These are phyloP conservation scores for Mesorhabditis spiculigera DNA, from an alignment of 2,888 invertebrate species.

Conservation along the genomic window DNA sequence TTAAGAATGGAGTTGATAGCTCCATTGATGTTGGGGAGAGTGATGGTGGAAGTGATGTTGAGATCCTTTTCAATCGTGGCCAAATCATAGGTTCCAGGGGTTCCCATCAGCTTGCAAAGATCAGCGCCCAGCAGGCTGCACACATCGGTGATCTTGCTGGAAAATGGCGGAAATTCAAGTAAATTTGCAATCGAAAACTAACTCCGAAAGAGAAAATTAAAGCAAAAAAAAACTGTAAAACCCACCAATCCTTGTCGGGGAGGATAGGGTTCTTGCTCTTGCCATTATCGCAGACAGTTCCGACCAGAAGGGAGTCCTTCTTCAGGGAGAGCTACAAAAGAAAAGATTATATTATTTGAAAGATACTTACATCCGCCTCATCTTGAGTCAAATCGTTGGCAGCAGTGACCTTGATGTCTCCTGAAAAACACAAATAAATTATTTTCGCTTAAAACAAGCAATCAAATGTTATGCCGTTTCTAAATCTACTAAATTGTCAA, in stretches of 20 bases:
- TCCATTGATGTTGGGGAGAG: constrained; percentile 13
- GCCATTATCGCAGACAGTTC: constrained; percentile 25
- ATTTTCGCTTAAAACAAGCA: constrained; percentile 16
- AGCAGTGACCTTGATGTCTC: not conserved
- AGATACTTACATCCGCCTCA: not conserved
- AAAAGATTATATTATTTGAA: not conserved
- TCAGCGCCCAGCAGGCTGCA: constrained; percentile 6
- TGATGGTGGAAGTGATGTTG: constrained; percentile 19
- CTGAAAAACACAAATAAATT: constrained; percentile 10
- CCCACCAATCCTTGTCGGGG: constrained; percentile 23
- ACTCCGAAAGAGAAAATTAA: not conserved
- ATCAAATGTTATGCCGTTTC: no score
- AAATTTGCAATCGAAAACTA: not conserved
- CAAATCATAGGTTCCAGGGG: constrained; percentile 16
- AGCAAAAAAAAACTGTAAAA: not conserved
- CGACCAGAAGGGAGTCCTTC: constrained; percentile 19
- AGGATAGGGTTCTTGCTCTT: constrained; percentile 24
- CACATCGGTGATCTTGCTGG: constrained; percentile 11
- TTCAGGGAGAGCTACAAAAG: constrained; percentile 13
- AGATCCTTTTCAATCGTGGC: constrained; percentile 15
- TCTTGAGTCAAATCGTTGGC: not conserved
- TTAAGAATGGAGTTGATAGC: constrained; percentile 15
- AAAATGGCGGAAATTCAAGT: not conserved
- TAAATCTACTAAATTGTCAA: no score
- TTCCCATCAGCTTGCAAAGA: constrained; percentile 23